Evolutionary conservation across 2,888 invertebrate species (phyloP).

Genomic region (Aleiodes leptofemur): DNA sequence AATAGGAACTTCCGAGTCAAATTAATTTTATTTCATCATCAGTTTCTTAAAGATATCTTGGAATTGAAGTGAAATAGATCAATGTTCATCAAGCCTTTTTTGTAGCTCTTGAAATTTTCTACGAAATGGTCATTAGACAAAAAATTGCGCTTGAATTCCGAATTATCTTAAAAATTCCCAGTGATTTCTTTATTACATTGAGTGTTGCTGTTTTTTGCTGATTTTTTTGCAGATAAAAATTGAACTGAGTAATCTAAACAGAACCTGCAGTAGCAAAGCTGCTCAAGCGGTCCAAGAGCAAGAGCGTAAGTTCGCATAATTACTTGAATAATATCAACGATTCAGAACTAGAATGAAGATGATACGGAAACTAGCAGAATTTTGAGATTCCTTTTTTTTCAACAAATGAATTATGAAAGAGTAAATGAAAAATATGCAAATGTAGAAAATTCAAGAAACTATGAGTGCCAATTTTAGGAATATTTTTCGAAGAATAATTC

Average conservation of each 20-base stretch:
- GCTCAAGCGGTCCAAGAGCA: not conserved
- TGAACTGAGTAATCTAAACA: conserved; percentile 28
- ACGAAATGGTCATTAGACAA: no score
- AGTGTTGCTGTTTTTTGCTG: conserved; percentile 18
- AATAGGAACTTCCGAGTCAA: not conserved
- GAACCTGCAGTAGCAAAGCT: conserved; percentile 26
- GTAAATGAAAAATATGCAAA: no score
- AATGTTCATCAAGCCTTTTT: no score
- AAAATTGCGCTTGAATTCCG: not conserved
- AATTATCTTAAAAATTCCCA: conserved; percentile 21
- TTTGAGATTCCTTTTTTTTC: no score
- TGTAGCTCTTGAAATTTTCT: no score
- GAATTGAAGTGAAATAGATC: no score
- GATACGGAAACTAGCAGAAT: no score
- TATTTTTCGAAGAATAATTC: no score
- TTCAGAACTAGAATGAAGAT: no score
- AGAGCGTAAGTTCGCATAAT: conserved; percentile 3
- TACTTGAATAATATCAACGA: not conserved
- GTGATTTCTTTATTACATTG: conserved; percentile 6
- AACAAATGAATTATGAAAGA: no score
- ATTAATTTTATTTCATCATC: not conserved
- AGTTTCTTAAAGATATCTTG: not conserved
- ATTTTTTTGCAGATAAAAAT: conserved; percentile 25
- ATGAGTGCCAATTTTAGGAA: no score
- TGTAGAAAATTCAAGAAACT: no score